These are phyloP conservation scores for Scaptomyza cyrtandrae DNA, from an alignment of 2,888 invertebrate species.

Conservation along the genomic window DNA sequence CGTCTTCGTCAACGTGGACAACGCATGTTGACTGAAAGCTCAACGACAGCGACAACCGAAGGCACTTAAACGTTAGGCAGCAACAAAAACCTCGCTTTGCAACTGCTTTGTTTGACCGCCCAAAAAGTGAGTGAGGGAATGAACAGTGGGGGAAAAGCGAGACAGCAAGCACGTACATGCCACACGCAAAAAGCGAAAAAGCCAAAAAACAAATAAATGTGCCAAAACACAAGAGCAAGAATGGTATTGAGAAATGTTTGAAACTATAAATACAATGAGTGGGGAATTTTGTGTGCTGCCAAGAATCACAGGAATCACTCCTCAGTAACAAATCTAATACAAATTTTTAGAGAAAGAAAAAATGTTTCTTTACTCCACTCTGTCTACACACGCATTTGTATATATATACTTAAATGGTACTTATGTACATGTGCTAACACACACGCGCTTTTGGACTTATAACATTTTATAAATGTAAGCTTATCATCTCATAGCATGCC, in stretches of 20 bases:
- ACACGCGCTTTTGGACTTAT: constrained; percentile 7
- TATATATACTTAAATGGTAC: too few species aligned
- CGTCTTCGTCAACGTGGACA: constrained; percentile 51
- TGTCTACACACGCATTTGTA: not conserved
- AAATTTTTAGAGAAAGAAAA: constrained; percentile 7
- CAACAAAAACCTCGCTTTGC: constrained; percentile 30
- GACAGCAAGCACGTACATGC: not conserved
- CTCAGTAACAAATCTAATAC: constrained; percentile 14
- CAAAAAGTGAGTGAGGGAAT: constrained; percentile 44
- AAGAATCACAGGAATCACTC: constrained; percentile 43
- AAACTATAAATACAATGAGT: constrained; percentile 59
- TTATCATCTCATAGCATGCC: constrained; percentile 55
- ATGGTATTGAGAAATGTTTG: constrained; percentile 45
- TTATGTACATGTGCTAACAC: not conserved
- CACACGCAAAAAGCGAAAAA: constrained; percentile 26
- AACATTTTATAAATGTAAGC: constrained; percentile 40
- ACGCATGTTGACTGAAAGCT: constrained; percentile 38
- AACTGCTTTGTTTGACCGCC: constrained; percentile 43
- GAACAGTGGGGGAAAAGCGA: not conserved
- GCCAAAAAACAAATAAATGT: constrained; percentile 27
- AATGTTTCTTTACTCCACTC: constrained; percentile 13
- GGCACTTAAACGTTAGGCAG: constrained; percentile 37
- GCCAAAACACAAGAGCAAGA: constrained; percentile 17
- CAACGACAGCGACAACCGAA: constrained; percentile 27
- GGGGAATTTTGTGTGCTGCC: constrained; percentile 33